These are phyloP conservation scores for Sebastes trivittatus DNA, from an alignment of 2,797 vertebrate genomes.

Conservation along the genomic window DNA sequence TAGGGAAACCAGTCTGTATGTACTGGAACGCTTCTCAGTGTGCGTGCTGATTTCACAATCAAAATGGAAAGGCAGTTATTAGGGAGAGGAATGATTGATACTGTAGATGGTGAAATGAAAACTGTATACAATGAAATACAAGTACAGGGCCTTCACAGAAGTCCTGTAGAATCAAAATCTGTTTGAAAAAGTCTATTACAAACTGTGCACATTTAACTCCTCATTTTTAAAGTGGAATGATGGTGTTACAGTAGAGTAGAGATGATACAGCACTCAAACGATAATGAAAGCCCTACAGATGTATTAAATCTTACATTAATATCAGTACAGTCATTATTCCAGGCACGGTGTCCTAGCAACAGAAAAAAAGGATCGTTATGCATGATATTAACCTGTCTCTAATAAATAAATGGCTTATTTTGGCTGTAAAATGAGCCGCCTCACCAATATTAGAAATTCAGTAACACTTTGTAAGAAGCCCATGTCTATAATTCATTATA, in stretches of 20 bases:
- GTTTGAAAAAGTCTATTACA: neutral
- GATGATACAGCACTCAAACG: neutral
- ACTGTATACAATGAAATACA: neutral
- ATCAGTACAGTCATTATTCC: neutral
- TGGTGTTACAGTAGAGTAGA: neutral
- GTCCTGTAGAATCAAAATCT: neutral
- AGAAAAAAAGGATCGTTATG: neutral
- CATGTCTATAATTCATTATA: neutral
- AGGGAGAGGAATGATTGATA: neutral
- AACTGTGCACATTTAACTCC: neutral
- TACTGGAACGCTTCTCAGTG: conserved; percentile 14
- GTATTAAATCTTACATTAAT: neutral
- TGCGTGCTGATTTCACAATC: conserved; percentile 25
- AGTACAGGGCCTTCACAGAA: neutral
- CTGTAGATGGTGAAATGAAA: neutral
- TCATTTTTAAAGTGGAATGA: neutral
- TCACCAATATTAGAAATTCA: neutral
- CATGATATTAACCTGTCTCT: neutral
- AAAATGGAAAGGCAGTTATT: conserved; percentile 16
- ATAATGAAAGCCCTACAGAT: neutral
- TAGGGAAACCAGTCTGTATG: conserved; percentile 37
- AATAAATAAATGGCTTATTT: neutral
- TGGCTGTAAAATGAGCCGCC: neutral
- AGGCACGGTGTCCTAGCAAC: conserved; percentile 18
- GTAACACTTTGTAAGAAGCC: neutral